Conservation (phyloP, 2,888 invertebrate species). For the Trisateles emortualis region DNA sequence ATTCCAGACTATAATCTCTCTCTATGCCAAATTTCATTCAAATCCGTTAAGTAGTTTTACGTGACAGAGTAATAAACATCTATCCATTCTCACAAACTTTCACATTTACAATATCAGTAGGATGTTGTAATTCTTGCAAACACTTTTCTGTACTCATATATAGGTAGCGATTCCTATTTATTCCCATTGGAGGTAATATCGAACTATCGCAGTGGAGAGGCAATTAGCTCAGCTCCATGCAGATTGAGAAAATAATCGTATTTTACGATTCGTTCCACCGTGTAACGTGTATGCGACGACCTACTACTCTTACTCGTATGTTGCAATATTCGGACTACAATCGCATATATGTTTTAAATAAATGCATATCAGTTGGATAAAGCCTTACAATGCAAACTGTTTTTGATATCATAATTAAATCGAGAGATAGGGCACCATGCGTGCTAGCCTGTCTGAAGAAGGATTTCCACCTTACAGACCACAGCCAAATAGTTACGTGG, state of each 20-base stretch:
- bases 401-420: too few species aligned
- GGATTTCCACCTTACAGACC: too few species aligned
- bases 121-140: not conserved
- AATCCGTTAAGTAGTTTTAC: too few species aligned
- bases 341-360: not conserved
- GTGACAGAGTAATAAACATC: too few species aligned
- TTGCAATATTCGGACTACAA: not conserved
- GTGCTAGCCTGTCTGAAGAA: too few species aligned
- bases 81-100: too few species aligned
- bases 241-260: constrained; percentile 60
- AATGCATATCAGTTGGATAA: too few species aligned
- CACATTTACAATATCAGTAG: too few species aligned
- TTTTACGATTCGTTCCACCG: constrained; percentile 65
- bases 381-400: not conserved
- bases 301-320: constrained; percentile 2
- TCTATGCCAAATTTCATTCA: too few species aligned
- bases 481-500: too few species aligned
- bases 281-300: not conserved
- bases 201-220: constrained; percentile 17
- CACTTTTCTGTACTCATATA: not conserved
- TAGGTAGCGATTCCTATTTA: constrained; percentile 1
- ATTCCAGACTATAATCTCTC: too few species aligned
- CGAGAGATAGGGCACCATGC: too few species aligned
- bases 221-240: constrained; percentile 51
- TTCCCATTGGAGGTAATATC: constrained; percentile 6